A percentile compares a stretch with the other conserved stretches of the same genome.
phyloP scores from a whole-genome alignment of 1,140 invertebrate genomes.

The Alviniconcha marisindica region DNA sequence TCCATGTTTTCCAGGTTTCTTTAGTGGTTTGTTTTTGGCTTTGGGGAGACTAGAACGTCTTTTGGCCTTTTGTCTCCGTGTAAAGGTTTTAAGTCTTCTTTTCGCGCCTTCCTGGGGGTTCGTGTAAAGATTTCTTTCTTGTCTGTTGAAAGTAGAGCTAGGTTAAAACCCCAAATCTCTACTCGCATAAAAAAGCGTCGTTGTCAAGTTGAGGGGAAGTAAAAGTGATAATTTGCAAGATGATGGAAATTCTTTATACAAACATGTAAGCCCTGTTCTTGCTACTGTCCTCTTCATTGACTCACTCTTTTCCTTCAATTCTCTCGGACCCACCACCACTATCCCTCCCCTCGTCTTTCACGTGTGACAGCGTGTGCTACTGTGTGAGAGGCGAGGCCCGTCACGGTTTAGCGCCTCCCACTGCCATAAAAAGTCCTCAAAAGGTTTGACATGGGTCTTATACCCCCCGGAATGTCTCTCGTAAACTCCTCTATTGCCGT shows the following conservation, averaged over 20 bases:
- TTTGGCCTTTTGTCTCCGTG: too few relatives aligned
- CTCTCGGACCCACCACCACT: not conserved
- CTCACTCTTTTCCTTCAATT: not conserved
- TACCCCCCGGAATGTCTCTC: not conserved
- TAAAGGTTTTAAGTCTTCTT: too few relatives aligned
- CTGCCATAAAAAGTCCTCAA: not conserved
- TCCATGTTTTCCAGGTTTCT: too few relatives aligned
- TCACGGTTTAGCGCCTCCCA: conserved; percentile 31
- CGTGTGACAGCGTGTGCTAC: too few relatives aligned
- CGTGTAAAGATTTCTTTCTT: conserved; percentile 4
- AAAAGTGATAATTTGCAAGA: not conserved
- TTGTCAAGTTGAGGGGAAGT: conserved; percentile 14
- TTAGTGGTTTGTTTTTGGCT: too few relatives aligned
- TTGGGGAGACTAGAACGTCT: too few relatives aligned
- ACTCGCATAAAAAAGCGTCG: not conserved
- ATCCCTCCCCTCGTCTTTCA: too few relatives aligned
- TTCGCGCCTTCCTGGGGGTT: not conserved
- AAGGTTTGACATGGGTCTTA: conserved; percentile 22
- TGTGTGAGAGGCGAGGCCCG: not conserved
- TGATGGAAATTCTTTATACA: conserved; percentile 9
- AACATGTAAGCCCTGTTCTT: not conserved
- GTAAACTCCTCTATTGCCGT: not conserved
- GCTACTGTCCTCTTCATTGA: not conserved
- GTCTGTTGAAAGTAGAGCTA: not conserved
- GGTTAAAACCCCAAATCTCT: conserved; percentile 18